Percentiles rank a stretch among this genome's conserved stretches.
These are phyloP conservation scores for Chionis minor DNA, from an alignment of 2,113 vertebrate species.

Conservation along the genomic window DNA sequence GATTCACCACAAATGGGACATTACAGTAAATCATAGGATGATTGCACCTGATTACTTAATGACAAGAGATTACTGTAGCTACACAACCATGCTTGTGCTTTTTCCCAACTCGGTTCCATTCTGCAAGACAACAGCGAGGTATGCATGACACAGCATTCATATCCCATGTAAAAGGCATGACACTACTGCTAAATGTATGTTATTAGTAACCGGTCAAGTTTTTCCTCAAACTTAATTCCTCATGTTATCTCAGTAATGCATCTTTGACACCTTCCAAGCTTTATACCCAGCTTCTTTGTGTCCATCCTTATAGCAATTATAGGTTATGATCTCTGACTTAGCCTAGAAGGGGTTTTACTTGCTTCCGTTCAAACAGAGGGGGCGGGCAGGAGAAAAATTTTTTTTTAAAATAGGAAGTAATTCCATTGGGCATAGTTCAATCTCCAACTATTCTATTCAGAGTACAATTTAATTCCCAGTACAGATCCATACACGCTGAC, in stretches of 20 bases:
- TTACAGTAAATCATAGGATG: not conserved
- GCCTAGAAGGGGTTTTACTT: conserved; percentile 5
- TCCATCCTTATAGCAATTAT: not conserved
- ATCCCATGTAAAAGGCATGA: not conserved
- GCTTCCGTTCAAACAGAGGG: not conserved
- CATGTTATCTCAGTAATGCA: not conserved
- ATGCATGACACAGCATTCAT: not conserved
- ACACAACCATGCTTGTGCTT: not conserved
- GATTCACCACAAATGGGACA: not conserved
- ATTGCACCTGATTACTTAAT: not conserved
- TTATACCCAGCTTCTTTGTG: not conserved
- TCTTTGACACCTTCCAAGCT: not conserved
- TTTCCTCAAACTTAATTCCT: not conserved
- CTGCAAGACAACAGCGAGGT: not conserved
- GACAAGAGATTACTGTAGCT: not conserved
- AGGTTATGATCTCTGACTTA: not conserved
- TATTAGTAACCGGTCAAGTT: not conserved
- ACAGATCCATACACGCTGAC: not conserved
- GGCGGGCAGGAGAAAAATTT: rapidly evolving
- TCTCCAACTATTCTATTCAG: not conserved
- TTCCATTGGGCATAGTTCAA: not conserved
- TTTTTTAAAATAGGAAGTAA: not conserved
- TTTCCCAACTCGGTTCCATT: rapidly evolving
- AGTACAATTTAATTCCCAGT: not conserved
- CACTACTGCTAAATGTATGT: not conserved